A percentile compares a stretch with the other conserved stretches of the same genome.
phyloP scores from a whole-genome alignment of 2,797 vertebrate species.

The Galaxias olidus region DNA sequence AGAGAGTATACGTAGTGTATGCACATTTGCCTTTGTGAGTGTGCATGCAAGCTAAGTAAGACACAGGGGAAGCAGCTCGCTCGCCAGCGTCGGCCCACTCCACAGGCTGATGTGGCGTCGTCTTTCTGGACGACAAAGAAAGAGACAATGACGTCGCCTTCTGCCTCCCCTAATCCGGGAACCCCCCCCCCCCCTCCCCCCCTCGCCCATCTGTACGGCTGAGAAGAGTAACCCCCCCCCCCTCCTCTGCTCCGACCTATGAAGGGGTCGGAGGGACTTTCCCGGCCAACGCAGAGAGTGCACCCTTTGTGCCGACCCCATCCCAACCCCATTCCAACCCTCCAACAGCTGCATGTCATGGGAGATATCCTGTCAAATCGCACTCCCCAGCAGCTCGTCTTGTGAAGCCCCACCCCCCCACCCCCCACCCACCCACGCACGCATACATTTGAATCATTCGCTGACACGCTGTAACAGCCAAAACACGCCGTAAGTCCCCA shows the following conservation, averaged over 20 bases:
- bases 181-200: constrained; percentile 4
- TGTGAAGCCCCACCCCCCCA: not conserved
- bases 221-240: constrained; percentile 3
- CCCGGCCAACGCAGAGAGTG: constrained; percentile 8
- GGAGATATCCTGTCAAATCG: not conserved
- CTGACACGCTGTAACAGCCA: not conserved
- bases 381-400: constrained; percentile 2
- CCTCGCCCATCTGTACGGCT: constrained; percentile 11
- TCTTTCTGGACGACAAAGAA: constrained; percentile 31
- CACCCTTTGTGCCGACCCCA: no score
- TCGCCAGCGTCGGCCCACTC: constrained; percentile 9
- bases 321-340: not conserved
- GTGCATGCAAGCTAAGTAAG: not conserved
- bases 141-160: not conserved
- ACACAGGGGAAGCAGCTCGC: constrained; percentile 12
- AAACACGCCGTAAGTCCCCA: no score
- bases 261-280: constrained; percentile 13
- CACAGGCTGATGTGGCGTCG: constrained; percentile 15
- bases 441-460: not conserved
- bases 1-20: constrained; percentile 22
- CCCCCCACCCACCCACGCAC: not conserved
- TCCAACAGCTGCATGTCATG: constrained; percentile 22
- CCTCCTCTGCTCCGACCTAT: no score
- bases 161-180: not conserved
- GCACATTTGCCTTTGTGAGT: constrained; percentile 19